Conservation (phyloP, 2,888 invertebrate species). For the Xestobium rufovillosum region DNA sequence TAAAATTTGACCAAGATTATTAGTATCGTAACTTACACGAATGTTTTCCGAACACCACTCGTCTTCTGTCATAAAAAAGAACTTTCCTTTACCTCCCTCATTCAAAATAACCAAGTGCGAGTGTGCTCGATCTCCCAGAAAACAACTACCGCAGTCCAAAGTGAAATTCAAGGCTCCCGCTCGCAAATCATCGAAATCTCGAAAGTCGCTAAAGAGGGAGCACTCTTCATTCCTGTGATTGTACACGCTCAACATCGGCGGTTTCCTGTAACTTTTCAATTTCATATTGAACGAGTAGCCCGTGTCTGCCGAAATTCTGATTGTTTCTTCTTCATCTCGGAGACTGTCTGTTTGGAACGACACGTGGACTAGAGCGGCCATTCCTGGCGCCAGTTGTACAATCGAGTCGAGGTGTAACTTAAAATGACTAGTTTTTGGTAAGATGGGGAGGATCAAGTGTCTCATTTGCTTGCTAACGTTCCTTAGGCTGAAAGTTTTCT, state of each 20-base stretch:
- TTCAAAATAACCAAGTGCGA: slow-evolving; percentile 36
- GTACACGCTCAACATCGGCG: slow-evolving; percentile 37
- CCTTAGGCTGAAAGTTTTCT: slow-evolving; percentile 27
- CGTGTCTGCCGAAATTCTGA: slow-evolving; percentile 34
- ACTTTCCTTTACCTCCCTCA: slow-evolving; percentile 37
- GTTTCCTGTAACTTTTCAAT: slow-evolving; percentile 34
- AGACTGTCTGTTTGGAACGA: slow-evolving; percentile 34
- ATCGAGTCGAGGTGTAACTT: slow-evolving; percentile 25
- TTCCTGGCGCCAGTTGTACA: slow-evolving; percentile 40
- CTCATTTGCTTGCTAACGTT: slow-evolving; percentile 32
- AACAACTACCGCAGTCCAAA: slow-evolving; percentile 42
- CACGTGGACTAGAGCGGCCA: slow-evolving; percentile 36
- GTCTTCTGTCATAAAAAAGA: slow-evolving; percentile 43
- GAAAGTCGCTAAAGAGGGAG: slow-evolving; percentile 10
- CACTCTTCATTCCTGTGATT: slow-evolving; percentile 28
- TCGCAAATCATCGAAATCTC: slow-evolving; percentile 19
- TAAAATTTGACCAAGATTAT: slow-evolving; percentile 6
- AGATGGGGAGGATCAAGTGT: slow-evolving; percentile 29
- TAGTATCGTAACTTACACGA: slow-evolving; percentile 29
- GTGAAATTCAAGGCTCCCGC: slow-evolving; percentile 33
- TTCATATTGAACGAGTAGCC: slow-evolving; percentile 31
- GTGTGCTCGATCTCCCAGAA: slow-evolving; percentile 36
- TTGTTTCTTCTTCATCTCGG: slow-evolving; percentile 33
- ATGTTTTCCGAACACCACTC: slow-evolving; percentile 41
- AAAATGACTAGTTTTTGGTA: slow-evolving; percentile 33